These are phyloP conservation scores for Temnothorax rugatulus DNA, from an alignment of 2,888 invertebrate species.

Conservation along the genomic window DNA sequence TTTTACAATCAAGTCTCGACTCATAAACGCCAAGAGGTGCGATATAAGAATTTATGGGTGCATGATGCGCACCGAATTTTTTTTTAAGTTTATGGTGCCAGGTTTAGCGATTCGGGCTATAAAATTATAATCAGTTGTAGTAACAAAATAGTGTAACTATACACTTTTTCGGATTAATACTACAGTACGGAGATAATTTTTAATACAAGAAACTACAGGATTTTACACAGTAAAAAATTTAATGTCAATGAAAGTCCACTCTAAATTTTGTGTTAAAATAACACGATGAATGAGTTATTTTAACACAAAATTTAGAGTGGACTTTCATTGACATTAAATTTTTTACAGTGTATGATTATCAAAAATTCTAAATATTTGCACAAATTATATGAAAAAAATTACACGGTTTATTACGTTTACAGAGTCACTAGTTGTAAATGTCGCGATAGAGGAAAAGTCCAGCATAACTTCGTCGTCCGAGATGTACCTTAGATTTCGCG, in stretches of 20 bases:
- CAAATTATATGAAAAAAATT: neutral
- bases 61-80: constrained; percentile 56
- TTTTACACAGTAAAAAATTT: too few relatives aligned
- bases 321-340: too few relatives aligned
- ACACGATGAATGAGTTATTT: too few relatives aligned
- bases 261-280: too few relatives aligned
- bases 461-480: constrained; percentile 45
- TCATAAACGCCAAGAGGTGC: constrained; percentile 62
- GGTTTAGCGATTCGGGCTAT: constrained; percentile 62
- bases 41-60: constrained; percentile 60
- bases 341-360: too few relatives aligned
- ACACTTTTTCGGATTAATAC: neutral
- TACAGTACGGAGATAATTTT: neutral
- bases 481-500: constrained; percentile 64
- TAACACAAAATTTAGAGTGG: too few relatives aligned
- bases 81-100: constrained; percentile 61
- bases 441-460: constrained; percentile 1
- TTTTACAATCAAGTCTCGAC: constrained; percentile 64
- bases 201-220: neutral
- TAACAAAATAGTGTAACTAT: constrained; percentile 43
- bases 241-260: too few relatives aligned
- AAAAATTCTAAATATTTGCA: neutral
- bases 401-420: neutral
- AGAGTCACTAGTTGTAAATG: neutral
- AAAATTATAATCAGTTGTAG: constrained; percentile 58